Base-by-base conservation (phyloP, 2,113 vertebrate species). In the Pterocles gutturalis region DNA sequence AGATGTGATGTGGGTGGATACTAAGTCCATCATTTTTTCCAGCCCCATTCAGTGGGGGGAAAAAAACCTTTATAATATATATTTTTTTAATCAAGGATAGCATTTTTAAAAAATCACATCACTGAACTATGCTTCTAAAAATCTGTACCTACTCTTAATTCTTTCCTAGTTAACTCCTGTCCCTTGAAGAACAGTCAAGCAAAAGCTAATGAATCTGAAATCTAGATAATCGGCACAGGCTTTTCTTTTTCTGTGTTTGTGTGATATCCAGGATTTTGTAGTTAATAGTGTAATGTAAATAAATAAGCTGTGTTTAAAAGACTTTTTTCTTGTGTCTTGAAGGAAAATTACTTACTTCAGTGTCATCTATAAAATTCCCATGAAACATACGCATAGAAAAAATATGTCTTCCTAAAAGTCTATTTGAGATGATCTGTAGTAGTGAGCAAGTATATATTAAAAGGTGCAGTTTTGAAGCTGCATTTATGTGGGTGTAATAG, bases 1-100 rank as follows among this genome's bases (percentile, higher is more conserved):
- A 33, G 0, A 0, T 79, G 36, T 81, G 25, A 67, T 4, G 2
- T 33, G 16, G 10, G 9, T 69, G 0, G 0, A n/a, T 76, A 17
- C 3, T 13, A 36, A 84, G 21, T 53, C 16, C 29, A 9, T 80
- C 20, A 25, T 5, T 31, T 61, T 45, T 90, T 66, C 55, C 20
- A 17, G 45, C 4, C 3, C 10, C 4, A 4, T 73, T 88, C 17
- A n/a, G 15, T 51, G 22, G 19, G 25, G 36, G 12, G 5, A 28
- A 49, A 49, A 49, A 49, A 57, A 4, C 2, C 14, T 31, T 84
- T 79, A 7, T 62, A 48, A 21, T n/a, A n/a, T 46, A 20, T 3
- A 2, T 10, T 15, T 67, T 62, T 93, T 78, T 17, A 49, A 49
- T 53, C 19, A 84, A 66, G 7, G 3, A 19, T 34, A 73, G 11